A percentile compares a stretch with the other conserved stretches of the same genome.
Evolutionary conservation across 2,888 invertebrate genomes (phyloP).

Genomic region (Bedellia somnulentella): DNA sequence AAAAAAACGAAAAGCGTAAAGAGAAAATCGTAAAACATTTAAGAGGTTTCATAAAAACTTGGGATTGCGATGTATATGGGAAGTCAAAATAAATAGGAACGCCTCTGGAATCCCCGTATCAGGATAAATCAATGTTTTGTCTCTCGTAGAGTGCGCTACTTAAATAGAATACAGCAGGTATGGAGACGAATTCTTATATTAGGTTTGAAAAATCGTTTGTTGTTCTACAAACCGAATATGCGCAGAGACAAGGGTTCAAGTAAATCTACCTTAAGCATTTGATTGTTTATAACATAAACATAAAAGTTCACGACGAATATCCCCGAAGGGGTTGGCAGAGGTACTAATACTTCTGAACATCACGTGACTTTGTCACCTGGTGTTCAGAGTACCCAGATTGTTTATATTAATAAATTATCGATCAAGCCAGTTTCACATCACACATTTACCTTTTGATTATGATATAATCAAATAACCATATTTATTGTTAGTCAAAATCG

Average conservation of each 20-base stretch:
- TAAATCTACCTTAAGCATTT: no score
- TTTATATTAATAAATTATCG: no score
- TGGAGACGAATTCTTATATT: conserved; percentile 18
- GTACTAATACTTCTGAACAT: neutral
- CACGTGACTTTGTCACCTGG: no score
- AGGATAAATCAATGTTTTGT: conserved; percentile 59
- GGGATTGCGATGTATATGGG: conserved; percentile 33
- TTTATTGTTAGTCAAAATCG: no score
- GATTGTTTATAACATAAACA: no score
- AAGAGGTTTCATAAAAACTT: conserved; percentile 53
- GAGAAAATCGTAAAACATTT: conserved; percentile 23
- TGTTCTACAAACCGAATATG: no score
- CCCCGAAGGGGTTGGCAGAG: neutral
- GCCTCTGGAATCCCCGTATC: conserved; percentile 45
- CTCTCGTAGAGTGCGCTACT: conserved; percentile 37
- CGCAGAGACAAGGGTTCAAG: no score
- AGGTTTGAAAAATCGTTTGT: neutral
- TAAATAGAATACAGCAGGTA: conserved; percentile 17
- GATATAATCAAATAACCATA: no score
- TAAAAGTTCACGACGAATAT: no score
- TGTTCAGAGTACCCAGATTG: no score
- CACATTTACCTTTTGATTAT: no score
- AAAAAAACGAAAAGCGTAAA: conserved; percentile 14
- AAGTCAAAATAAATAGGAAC: conserved; percentile 48
- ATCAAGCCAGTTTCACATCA: no score